phyloP scores from a whole-genome alignment of 35 echinoderm and acorn worm species.

The Lytechinus pictus region DNA sequence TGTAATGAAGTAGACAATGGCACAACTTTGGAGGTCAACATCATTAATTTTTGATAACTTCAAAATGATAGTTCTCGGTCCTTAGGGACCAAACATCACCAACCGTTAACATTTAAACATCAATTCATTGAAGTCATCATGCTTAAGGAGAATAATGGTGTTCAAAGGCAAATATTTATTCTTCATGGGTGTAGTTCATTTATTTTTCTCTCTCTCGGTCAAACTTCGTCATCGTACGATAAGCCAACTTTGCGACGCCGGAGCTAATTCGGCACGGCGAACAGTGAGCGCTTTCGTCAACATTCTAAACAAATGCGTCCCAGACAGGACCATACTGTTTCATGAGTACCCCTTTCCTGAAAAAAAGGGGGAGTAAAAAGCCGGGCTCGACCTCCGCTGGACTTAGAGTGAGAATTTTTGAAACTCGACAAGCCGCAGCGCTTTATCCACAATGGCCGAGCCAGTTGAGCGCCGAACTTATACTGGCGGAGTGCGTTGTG shows the following conservation, averaged over 20 bases:
- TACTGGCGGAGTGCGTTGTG: conserved; percentile 30
- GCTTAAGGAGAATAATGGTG: conserved; percentile 4
- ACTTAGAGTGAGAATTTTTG: conserved; percentile 31
- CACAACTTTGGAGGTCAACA: background rate
- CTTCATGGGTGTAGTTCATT: background rate
- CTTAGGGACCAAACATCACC: background rate
- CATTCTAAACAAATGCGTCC: background rate
- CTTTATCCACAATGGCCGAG: conserved; percentile 34
- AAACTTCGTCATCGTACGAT: background rate
- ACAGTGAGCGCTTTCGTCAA: background rate
- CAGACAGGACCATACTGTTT: background rate
- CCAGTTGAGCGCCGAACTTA: conserved; percentile 33
- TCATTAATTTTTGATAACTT: background rate
- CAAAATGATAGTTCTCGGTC: background rate
- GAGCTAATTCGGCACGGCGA: background rate
- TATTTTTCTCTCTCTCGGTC: background rate
- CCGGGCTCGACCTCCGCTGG: conserved; percentile 18
- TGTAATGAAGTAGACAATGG: background rate
- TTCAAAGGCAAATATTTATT: conserved; percentile 14
- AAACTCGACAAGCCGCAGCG: conserved; percentile 49
- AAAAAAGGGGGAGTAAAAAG: background rate
- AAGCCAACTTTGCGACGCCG: background rate
- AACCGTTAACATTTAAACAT: background rate
- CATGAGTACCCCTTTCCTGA: background rate
- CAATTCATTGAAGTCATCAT: background rate